Evolutionary conservation across 2,113 vertebrate genomes (phyloP).

Genomic region (Epinephelus moara): DNA sequence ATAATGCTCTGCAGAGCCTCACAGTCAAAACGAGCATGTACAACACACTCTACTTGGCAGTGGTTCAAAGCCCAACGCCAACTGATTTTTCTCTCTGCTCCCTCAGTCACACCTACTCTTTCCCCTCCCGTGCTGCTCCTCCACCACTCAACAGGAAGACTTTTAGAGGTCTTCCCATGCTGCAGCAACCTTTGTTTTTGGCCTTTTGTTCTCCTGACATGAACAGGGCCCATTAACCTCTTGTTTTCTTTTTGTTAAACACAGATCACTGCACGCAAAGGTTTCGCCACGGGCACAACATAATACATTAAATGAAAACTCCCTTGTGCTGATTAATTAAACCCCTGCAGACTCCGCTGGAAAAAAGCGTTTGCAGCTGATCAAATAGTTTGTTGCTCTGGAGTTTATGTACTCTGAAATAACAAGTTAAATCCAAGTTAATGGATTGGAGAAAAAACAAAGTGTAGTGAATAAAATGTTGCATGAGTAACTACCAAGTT

Average conservation of each 20-base stretch:
- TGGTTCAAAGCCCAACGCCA: constrained; percentile 64
- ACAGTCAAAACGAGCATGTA: constrained; percentile 65
- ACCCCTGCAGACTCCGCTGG: not conserved
- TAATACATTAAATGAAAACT: constrained; percentile 18
- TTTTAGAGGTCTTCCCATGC: constrained; percentile 45
- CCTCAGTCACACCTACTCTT: constrained; percentile 51
- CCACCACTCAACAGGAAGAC: constrained; percentile 54
- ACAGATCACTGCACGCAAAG: constrained; percentile 28
- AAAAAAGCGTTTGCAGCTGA: not conserved
- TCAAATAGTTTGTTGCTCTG: not conserved
- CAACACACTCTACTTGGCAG: constrained; percentile 63
- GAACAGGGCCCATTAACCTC: constrained; percentile 36
- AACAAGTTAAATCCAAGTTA: not conserved
- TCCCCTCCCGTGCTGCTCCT: constrained; percentile 16
- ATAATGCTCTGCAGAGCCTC: constrained; percentile 61
- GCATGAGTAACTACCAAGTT: not conserved
- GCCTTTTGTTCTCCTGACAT: constrained; percentile 63
- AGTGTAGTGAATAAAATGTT: constrained; percentile 15
- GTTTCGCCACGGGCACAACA: not conserved
- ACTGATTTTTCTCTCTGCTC: constrained; percentile 54
- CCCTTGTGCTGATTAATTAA: constrained; percentile 8
- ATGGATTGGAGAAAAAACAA: constrained; percentile 2
- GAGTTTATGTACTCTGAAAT: not conserved
- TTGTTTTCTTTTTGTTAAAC: constrained; percentile 50
- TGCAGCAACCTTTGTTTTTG: constrained; percentile 21